These are phyloP conservation scores for Regulus satrapa DNA, from an alignment of 2,113 vertebrate genomes.

Conservation along the genomic window DNA sequence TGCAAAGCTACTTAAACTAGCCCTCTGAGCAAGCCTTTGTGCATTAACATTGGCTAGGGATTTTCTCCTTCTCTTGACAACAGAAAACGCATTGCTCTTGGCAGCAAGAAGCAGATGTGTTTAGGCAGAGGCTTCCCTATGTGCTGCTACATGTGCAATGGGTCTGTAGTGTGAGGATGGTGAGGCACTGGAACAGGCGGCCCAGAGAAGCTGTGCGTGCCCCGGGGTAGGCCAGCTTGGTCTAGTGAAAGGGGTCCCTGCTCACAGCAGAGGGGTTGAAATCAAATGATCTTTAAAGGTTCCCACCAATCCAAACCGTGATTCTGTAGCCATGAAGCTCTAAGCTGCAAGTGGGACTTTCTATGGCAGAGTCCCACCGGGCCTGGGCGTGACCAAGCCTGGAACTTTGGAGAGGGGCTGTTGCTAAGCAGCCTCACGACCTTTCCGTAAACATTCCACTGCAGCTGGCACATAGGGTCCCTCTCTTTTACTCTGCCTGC, in stretches of 20 bases:
- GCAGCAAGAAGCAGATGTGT: background rate
- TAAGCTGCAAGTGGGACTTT: background rate
- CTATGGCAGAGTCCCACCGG: accelerated
- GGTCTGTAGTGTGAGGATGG: background rate
- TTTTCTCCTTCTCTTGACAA: background rate
- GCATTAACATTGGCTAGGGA: background rate
- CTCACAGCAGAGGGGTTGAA: accelerated
- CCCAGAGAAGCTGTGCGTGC: background rate
- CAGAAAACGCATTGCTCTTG: background rate
- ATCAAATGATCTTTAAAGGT: background rate
- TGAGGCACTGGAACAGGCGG: background rate
- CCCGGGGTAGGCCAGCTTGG: accelerated
- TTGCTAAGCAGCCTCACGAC: background rate
- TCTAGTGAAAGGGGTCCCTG: background rate
- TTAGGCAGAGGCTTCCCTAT: background rate
- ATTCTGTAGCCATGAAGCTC: too few species aligned
- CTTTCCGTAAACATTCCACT: background rate
- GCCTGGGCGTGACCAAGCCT: accelerated
- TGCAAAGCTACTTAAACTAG: background rate
- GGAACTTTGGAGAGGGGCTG: background rate
- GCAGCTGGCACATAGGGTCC: background rate
- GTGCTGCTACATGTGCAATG: accelerated
- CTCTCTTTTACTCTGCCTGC: background rate
- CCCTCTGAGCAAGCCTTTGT: background rate
- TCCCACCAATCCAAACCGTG: too few species aligned